phyloP scores from a whole-genome alignment of 2,113 vertebrate species.

The Bubo scandiacus region DNA sequence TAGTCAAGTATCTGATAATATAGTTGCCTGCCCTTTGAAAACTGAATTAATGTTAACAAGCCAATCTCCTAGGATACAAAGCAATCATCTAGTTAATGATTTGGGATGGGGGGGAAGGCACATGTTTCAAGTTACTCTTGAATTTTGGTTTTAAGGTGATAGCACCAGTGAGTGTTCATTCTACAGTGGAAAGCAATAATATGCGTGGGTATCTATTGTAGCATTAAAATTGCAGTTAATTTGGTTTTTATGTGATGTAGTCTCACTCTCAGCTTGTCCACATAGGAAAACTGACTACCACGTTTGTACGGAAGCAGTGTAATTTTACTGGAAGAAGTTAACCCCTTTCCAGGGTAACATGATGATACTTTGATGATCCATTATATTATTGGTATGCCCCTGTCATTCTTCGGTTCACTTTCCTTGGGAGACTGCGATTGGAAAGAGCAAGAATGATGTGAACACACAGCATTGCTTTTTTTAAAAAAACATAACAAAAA shows the following conservation, averaged over 20 bases:
- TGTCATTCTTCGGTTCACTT: neutral
- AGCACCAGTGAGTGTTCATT: neutral
- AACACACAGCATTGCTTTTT: neutral
- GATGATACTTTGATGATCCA: accelerated
- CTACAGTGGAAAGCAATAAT: neutral
- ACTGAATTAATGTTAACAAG: neutral
- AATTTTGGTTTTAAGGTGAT: neutral
- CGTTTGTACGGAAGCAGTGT: neutral
- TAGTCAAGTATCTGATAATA: no score
- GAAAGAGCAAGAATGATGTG: neutral
- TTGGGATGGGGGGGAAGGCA: neutral
- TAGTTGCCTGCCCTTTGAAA: neutral
- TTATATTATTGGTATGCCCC: no score
- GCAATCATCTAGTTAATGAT: neutral
- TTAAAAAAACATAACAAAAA: neutral
- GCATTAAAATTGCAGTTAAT: neutral
- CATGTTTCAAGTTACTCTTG: neutral
- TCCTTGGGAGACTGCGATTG: neutral
- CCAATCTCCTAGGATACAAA: neutral
- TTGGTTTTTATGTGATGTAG: neutral
- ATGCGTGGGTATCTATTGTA: neutral
- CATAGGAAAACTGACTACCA: neutral
- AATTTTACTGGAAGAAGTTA: neutral
- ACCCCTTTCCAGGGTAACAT: neutral
- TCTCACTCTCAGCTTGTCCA: neutral